Evolutionary conservation across 2,797 vertebrate genomes (phyloP), one percentile per base, ranked within the genome.

Genomic region (Ispidina picta): DNA sequence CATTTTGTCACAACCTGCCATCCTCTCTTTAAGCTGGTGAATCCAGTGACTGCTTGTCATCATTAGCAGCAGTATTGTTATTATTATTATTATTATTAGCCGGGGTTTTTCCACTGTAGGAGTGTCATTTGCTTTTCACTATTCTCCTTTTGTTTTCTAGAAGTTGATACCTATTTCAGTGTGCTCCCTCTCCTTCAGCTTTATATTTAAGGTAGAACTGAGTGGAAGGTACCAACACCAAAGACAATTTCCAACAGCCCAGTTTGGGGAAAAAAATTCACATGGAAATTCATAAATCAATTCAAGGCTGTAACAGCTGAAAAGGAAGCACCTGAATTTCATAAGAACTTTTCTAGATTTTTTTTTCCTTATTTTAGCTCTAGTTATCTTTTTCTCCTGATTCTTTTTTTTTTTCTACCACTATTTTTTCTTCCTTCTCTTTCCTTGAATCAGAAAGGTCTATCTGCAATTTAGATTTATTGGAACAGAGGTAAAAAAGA

Each of bases 391-490:
- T 89, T 92, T 59, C 55, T 73, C 28, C 39, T 52, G 6, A 39
- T 89, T 83, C 52, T 10, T 72, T 91, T 39, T 85, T 72, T 75
- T 49, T 35, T 54, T 31, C 31, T 76, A 64, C 43, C 28, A 56
- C 11, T 44, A 9, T 48, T 86, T 74, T 81, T 86, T 54, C 43
- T 86, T 81, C 73, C 43, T 72, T 90, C 49, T 63, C 41, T 88
- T 88, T 73, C 71, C 60, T 73, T 84, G 77, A 92, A 90, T 84
- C 77, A 79, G 81, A 86, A 91, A 79, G 33, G 49, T 62, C 72
- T 88, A 88, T 95, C 86, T 95, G 78, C 90, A 95, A 96, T 93
- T 94, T 95, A 96, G 88, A 96, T 94, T 94, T 92, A 92, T 88
- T 82, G 69, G 83, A 92, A 90, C 54, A 79, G 64, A 88, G 44